A percentile compares a stretch with the other conserved stretches of the same genome.
phyloP scores from a whole-genome alignment of 2,797 vertebrate species.

The Bradypodion pumilum region DNA sequence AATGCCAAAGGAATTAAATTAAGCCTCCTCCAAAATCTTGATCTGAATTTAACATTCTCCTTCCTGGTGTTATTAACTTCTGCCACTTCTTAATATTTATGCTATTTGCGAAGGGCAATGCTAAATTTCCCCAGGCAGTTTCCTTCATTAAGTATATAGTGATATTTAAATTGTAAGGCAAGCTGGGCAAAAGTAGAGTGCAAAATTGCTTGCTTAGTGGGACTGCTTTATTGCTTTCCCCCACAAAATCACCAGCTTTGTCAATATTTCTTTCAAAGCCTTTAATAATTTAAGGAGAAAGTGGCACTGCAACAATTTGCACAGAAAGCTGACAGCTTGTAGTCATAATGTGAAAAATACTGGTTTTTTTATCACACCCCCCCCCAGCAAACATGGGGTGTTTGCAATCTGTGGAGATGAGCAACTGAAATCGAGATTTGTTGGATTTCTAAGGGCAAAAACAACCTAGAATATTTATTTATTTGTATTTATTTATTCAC shows the following conservation, averaged over 20 bases:
- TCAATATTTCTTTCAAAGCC: constrained; percentile 53
- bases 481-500: too few species aligned
- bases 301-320: constrained; percentile 36
- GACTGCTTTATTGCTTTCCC: constrained; percentile 34
- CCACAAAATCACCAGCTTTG: constrained; percentile 56
- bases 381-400: constrained; percentile 13
- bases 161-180: constrained; percentile 52
- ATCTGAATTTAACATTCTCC: constrained; percentile 4
- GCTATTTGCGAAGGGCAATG: constrained; percentile 48
- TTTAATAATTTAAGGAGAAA: constrained; percentile 65
- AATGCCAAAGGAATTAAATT: constrained; percentile 11
- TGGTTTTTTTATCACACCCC: constrained; percentile 34
- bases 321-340: constrained; percentile 31
- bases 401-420: constrained; percentile 20
- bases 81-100: constrained; percentile 48
- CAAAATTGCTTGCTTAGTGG: constrained; percentile 18
- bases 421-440: constrained; percentile 27
- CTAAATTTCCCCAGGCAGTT: constrained; percentile 37
- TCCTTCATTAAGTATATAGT: constrained; percentile 27
- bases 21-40: constrained; percentile 15
- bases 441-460: constrained; percentile 34
- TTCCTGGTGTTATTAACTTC: constrained; percentile 34
- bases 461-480: constrained; percentile 1
- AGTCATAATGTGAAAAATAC: constrained; percentile 42
- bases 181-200: constrained; percentile 18